Percentiles rank a stretch among this genome's conserved stretches.
These are phyloP conservation scores for Helogale parvula DNA, from an alignment of 2,113 vertebrate species.

Conservation along the genomic window DNA sequence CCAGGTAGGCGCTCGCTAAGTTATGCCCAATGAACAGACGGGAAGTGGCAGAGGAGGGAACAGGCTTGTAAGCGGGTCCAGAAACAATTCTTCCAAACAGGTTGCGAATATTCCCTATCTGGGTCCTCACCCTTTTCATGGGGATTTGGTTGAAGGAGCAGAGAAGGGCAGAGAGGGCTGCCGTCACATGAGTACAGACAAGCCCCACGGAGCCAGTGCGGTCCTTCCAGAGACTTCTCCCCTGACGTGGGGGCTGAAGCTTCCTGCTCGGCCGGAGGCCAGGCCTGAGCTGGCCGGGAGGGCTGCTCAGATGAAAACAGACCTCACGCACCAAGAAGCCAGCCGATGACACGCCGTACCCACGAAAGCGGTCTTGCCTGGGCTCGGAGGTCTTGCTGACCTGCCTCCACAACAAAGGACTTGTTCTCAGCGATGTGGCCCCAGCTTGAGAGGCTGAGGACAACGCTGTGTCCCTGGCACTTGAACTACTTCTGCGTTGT, in stretches of 20 bases:
- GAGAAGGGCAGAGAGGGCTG: background rate
- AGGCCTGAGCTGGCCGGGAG: background rate
- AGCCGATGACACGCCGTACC: background rate
- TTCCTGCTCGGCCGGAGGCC: background rate
- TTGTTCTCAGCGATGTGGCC: background rate
- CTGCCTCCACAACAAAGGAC: background rate
- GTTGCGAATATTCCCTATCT: background rate
- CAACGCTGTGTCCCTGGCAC: background rate
- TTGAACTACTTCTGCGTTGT: background rate
- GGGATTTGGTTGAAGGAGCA: background rate
- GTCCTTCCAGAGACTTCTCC: no score
- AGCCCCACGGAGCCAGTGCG: background rate
- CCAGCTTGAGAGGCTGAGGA: background rate
- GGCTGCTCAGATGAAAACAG: background rate
- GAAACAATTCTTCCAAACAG: background rate
- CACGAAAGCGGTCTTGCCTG: background rate
- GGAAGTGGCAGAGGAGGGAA: background rate
- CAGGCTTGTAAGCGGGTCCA: background rate
- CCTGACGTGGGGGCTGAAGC: rapidly evolving
- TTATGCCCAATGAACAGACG: no score
- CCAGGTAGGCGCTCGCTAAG: background rate
- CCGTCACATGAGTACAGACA: no score
- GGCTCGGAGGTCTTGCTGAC: constrained; percentile 47
- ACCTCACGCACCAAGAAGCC: background rate
- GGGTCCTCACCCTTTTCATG: background rate